Percentiles rank a stretch among this genome's conserved stretches.
These are phyloP conservation scores for Pilophorus perplexus DNA, from an alignment of 2,888 invertebrate species.

Conservation along the genomic window DNA sequence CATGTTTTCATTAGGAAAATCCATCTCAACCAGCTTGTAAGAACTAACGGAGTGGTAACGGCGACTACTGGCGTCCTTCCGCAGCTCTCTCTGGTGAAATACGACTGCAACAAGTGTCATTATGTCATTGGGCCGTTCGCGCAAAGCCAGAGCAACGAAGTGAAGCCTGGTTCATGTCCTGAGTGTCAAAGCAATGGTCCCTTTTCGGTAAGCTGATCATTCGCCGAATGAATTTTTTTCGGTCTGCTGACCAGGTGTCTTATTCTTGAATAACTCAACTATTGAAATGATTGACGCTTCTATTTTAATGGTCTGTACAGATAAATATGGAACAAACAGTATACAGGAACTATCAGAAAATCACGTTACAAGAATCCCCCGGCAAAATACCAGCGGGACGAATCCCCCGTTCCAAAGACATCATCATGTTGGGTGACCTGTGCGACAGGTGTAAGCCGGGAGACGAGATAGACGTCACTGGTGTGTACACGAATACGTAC, in stretches of 20 bases:
- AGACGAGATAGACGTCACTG: slow-evolving; percentile 93
- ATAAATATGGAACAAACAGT: slow-evolving; percentile 99
- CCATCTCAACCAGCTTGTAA: slow-evolving; percentile 89
- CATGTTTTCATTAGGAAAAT: no score
- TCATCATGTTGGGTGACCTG: slow-evolving; percentile 87
- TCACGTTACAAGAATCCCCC: slow-evolving; percentile 97
- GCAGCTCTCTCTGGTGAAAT: slow-evolving; percentile 92
- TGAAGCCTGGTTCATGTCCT: slow-evolving; percentile 94
- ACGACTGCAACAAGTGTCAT: slow-evolving; percentile 94
- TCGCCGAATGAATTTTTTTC: slow-evolving; percentile 91
- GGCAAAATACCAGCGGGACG: slow-evolving; percentile 96
- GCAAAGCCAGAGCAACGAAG: slow-evolving; percentile 89
- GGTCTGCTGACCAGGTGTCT: slow-evolving; percentile 56
- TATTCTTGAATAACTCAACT: background rate
- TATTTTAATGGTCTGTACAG: slow-evolving; percentile 56
- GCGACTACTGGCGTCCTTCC: slow-evolving; percentile 93
- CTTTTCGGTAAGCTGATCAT: slow-evolving; percentile 66
- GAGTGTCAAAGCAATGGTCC: slow-evolving; percentile 97
- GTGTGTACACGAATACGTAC: slow-evolving; percentile 94
- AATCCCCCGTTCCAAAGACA: slow-evolving; percentile 95
- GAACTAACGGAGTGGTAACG: slow-evolving; percentile 92
- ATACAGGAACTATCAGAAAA: slow-evolving; percentile 96
- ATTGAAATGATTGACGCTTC: background rate
- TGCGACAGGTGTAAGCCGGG: slow-evolving; percentile 93
- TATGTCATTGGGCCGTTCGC: slow-evolving; percentile 94